Evolutionary conservation across 2,888 invertebrate genomes (phyloP).

Genomic region (Labia minor): DNA sequence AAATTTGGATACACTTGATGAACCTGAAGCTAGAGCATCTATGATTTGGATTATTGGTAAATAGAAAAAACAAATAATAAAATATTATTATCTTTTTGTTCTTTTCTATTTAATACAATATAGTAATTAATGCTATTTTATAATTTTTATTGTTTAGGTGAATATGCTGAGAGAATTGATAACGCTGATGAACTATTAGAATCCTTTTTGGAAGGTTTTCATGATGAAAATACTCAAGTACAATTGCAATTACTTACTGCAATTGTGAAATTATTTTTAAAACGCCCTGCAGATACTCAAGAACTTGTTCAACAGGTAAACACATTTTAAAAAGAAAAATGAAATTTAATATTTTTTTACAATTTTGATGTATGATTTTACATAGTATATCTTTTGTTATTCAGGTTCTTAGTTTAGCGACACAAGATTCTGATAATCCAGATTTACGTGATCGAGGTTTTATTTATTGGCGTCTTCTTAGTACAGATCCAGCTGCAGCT

Average conservation of each 20-base stretch:
- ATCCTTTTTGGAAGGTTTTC: slow-evolving; percentile 96
- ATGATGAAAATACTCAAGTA: slow-evolving; percentile 91
- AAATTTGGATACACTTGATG: slow-evolving; percentile 95
- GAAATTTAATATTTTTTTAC: slow-evolving; percentile 44
- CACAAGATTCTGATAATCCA: slow-evolving; percentile 93
- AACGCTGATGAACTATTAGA: slow-evolving; percentile 97
- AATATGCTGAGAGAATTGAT: slow-evolving; percentile 98
- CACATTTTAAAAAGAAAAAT: slow-evolving; percentile 62
- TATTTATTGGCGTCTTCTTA: slow-evolving; percentile 97
- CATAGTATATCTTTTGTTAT: slow-evolving; percentile 35
- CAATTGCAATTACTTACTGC: slow-evolving; percentile 95
- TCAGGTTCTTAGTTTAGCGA: slow-evolving; percentile 68
- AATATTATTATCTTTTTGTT: slow-evolving; percentile 99
- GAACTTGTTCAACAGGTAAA: slow-evolving; percentile 86
- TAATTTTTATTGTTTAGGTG: slow-evolving; percentile 62
- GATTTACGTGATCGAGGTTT: slow-evolving; percentile 96
- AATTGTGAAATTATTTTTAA: slow-evolving; percentile 95
- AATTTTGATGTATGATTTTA: not conserved
- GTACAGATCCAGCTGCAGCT: slow-evolving; percentile 98
- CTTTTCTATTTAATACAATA: slow-evolving; percentile 98
- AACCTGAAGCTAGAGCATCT: slow-evolving; percentile 95
- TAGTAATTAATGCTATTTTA: slow-evolving; percentile 97
- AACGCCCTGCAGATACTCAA: slow-evolving; percentile 96
- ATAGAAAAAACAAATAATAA: slow-evolving; percentile 55
- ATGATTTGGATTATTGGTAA: slow-evolving; percentile 76